Base-by-base conservation (phyloP, 1,140 invertebrate species). In the Pararge aegeria region DNA sequence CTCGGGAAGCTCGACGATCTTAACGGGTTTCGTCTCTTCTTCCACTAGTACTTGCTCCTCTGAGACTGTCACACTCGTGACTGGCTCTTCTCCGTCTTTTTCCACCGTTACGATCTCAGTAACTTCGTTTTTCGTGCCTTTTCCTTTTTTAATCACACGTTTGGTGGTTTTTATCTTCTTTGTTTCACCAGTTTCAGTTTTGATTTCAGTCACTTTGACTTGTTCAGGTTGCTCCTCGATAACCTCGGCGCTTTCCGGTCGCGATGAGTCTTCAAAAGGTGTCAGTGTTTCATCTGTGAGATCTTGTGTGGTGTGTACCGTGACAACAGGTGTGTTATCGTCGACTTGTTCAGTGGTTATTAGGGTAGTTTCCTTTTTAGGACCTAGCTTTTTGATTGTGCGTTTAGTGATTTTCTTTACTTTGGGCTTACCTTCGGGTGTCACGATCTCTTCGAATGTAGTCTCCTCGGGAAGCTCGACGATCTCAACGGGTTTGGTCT, bases 241-340 rank as follows among this genome's bases (percentile, higher is more conserved):
- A 1, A 30, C 29, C 29, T 30, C 10, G 9, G 29, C 29, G 4
- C 10, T 5, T 10, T 30, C 29, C 1, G 29, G 29, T 10, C 5
- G 5, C 1, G 1, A 1, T 30, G 9, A 7, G 29, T 30, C 29
- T 6, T 30, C 29, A 9, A 30, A 10, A 18, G 40, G 40, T 44
- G 40, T 44, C 15, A 44, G 15, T 44, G 69, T 65, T 18, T 70
- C 68, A 52, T 79, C 86, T 64, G 80, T 86, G 0, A 75, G 29
- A 6, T 30, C 29, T 30, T 30, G 29, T 30, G 29, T 30, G 10
- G 29, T 30, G 29, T 30, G 29, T 30, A 7, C 29, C 10, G 29
- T 30, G 29, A 30, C 29, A 10, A 30, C 29, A 7, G 29, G 29
- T 30, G 29, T 30, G 1, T 30, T 30, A 9, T 30, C 29, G 29